phyloP scores from a whole-genome alignment of 2,888 invertebrate species.

The Drosophila quasianomalipes region DNA sequence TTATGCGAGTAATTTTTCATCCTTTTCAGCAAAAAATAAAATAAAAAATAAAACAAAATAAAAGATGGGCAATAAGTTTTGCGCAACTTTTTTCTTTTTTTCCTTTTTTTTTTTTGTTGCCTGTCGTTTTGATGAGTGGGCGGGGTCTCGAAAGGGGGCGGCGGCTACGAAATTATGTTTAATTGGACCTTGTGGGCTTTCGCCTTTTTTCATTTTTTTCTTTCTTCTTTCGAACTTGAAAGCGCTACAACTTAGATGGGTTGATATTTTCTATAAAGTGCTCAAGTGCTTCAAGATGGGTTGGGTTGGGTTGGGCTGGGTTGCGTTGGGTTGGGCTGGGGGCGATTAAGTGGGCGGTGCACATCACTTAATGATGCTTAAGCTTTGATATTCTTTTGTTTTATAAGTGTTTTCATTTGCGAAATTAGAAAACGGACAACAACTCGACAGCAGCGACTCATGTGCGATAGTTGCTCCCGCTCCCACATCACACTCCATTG shows the following conservation, averaged over 20 bases:
- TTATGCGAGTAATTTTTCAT: slow-evolving; percentile 12
- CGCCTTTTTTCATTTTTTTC: slow-evolving; percentile 19
- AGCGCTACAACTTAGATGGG: slow-evolving; percentile 31
- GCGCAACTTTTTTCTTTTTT: slow-evolving; percentile 20
- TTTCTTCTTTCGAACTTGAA: slow-evolving; percentile 30
- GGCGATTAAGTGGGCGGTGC: slow-evolving; percentile 8
- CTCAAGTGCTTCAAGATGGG: slow-evolving; percentile 3
- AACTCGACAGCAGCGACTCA: neutral
- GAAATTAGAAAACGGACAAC: neutral
- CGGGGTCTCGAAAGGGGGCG: slow-evolving; percentile 29
- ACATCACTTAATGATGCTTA: slow-evolving; percentile 28
- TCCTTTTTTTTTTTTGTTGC: slow-evolving; percentile 5
- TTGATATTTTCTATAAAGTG: slow-evolving; percentile 30
- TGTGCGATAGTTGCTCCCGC: neutral
- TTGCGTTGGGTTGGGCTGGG: neutral
- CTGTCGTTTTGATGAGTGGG: slow-evolving; percentile 21
- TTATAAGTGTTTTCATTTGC: slow-evolving; percentile 6
- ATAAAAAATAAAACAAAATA: neutral
- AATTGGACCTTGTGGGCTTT: slow-evolving; percentile 74
- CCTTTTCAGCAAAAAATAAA: slow-evolving; percentile 2
- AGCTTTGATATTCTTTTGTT: slow-evolving; percentile 8
- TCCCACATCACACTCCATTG: neutral
- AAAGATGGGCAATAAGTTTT: slow-evolving; percentile 38
- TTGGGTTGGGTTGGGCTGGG: neutral
- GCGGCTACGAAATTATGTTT: slow-evolving; percentile 69